A percentile compares a stretch with the other conserved stretches of the same genome.
Conservation (phyloP, 2,797 vertebrate genomes). For the Diplodus puntazzo region DNA sequence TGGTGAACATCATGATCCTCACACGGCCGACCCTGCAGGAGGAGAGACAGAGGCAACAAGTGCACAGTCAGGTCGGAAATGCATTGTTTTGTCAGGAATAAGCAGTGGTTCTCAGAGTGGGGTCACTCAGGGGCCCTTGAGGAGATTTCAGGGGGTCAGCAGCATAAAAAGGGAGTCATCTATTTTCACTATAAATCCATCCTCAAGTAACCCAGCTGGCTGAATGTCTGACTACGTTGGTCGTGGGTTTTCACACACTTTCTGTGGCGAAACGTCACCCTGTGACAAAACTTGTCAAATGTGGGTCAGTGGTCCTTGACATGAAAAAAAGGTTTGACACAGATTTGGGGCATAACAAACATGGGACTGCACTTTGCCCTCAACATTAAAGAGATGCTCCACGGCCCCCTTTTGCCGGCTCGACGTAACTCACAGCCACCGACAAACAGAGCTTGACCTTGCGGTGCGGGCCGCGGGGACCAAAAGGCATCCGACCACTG, state of each 20-base stretch:
- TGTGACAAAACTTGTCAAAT: too few species aligned
- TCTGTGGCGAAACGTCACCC: too few species aligned
- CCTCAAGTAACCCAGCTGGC: too few species aligned
- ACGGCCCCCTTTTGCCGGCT: not conserved
- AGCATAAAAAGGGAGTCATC: too few species aligned
- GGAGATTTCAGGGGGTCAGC: too few species aligned
- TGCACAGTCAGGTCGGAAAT: not conserved
- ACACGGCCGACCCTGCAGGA: slow-evolving; percentile 89
- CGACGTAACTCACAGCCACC: not conserved
- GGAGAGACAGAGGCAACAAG: not conserved
- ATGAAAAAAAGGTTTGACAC: too few species aligned
- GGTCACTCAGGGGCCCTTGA: too few species aligned
- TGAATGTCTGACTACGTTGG: too few species aligned
- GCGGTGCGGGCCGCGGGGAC: not conserved
- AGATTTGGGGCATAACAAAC: not conserved
- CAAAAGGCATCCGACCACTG: not conserved
- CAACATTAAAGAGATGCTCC: not conserved
- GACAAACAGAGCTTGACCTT: not conserved
- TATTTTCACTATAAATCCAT: too few species aligned
- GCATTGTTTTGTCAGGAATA: not conserved
- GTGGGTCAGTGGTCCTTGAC: too few species aligned
- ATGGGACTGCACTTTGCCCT: not conserved
- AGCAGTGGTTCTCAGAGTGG: not conserved
- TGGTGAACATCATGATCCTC: slow-evolving; percentile 90
- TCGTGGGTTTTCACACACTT: too few species aligned